Base-by-base conservation (phyloP, 2,888 invertebrate species). In the Drosophila parthenogenetica region DNA sequence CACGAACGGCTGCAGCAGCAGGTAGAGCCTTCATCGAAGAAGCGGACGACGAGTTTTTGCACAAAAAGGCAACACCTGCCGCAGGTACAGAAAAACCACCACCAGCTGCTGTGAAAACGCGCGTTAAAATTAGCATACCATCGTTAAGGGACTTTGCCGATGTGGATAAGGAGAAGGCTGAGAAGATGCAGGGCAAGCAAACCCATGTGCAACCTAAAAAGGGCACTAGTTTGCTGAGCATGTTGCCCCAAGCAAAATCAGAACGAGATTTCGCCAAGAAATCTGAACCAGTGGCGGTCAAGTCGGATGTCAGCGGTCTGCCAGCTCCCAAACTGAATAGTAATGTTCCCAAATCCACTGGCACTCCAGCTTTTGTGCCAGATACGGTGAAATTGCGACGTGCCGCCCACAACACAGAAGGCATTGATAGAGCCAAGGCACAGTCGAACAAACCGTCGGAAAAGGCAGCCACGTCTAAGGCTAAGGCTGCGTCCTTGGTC, bases 111-210 rank as follows among this genome's bases (percentile, higher is more conserved):
- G 87, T 85, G 4, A 70, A 93, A 91, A 91, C 86, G 13, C 91
- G 94, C 61, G 94, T 95, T 0, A 94, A 94, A 91, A 96, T 96
- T 73, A 93, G 93, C 43, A 94, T 96, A 53, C 96, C 96, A 1
- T 95, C 95, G 1, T 91, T 96, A 4, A 94, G 93, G 77, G 94
- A 95, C 2, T 91, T 91, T 16, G 79, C 82, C 17, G 91, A 92
- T 66, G 86, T 90, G 4, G 89, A 91, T n/a, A 78, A 79, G 37
- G 90, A 90, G 10, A 69, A 79, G 50, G 69, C 79, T 0, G 80
- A 69, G 1, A 90, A 89, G 68, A 60, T 25, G 0, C 89, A 80
- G 37, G 63, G 40, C 16, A 80, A 62, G 19, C 66, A 55, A 1
- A 25, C 42, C 0, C 58, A 61, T 5, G 17, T 43, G 0, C 69